Evolutionary conservation across 2,888 invertebrate species (phyloP).

Genomic region (Carpatolechia fugitivella): DNA sequence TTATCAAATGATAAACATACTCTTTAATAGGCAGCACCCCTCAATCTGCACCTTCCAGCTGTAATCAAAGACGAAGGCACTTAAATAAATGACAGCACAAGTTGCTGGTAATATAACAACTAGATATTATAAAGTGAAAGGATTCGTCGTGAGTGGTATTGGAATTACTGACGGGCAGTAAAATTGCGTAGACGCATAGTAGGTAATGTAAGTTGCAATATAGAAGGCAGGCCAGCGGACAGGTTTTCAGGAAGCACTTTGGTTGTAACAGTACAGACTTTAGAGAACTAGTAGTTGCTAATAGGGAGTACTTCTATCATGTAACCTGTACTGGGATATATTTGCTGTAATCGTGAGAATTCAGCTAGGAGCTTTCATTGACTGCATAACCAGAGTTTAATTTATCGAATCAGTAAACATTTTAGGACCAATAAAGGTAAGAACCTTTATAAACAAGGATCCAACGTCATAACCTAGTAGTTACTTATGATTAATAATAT

Average conservation of each 20-base stretch:
- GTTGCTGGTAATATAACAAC: not conserved
- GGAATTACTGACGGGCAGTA: not conserved
- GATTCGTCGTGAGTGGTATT: not conserved
- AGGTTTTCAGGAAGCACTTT: not conserved
- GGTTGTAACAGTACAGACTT: not conserved
- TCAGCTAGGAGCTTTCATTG: no score
- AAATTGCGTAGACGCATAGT: not conserved
- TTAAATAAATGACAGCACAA: not conserved
- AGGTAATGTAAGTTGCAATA: not conserved
- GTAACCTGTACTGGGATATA: not conserved
- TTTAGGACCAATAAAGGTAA: no score
- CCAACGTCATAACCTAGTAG: no score
- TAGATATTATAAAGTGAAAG: constrained; percentile 13
- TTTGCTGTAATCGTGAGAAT: not conserved
- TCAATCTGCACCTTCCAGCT: not conserved
- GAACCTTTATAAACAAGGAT: no score
- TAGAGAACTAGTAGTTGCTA: no score
- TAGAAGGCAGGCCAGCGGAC: not conserved
- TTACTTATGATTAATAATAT: no score
- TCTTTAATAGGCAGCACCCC: not conserved
- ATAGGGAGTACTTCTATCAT: not conserved
- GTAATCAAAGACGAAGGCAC: not conserved
- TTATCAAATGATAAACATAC: not conserved
- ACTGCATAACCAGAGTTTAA: no score
- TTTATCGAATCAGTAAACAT: no score